Base-by-base conservation (phyloP, 1,140 invertebrate genomes). In the Caenorhabditis briggsae region DNA sequence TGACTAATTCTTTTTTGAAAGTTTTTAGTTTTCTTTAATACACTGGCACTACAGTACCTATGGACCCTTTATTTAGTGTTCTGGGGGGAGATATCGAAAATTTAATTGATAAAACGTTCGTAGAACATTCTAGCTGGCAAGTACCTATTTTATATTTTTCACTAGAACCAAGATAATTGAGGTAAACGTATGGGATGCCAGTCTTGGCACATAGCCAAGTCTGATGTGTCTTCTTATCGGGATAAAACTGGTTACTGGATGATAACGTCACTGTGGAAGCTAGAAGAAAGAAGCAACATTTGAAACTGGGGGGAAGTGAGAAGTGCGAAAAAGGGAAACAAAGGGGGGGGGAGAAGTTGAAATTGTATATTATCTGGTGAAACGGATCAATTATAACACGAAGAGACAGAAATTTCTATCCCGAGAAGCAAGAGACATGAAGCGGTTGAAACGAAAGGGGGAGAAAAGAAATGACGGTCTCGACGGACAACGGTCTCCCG, bases 301-400 rank as follows among this genome's bases (percentile, higher is more conserved):
- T 43, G 41, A 70, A 46, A 50, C 11, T 20, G 12, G 33, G 12
- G 6, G n/a, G 20, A 78, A 78, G 46, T 50, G 46, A 23, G 46
- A 78, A 78, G 70, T 78, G 70, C 20, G 70, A 70, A 70, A 70
- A 70, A 25, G 64, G 18, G 23, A 46, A 70, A 70, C 33, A 33
- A 41, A 33, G 33, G 61, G 12, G 8, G 8, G 16, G 61, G n/a
- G 25, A 46, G 70, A 78, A 48, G 70, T 78, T 78, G 70, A 78
- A 78, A 78, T 20, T 78, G 70, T 78, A 50, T 78, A 78, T 78
- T 78, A 78, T 78, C 70, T 50, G 20, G 70, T 7, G 70, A 78
- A 78, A 78, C 46, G 70, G 70, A 78, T 78, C 70, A 78, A 78
- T 78, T 78, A 78, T 78, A 78, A 78, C 70, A 78, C n/a, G 70